Percentiles rank a stretch among this genome's conserved stretches.
phyloP scores from a whole-genome alignment of 2,113 vertebrate species.

The Turnix velox region DNA sequence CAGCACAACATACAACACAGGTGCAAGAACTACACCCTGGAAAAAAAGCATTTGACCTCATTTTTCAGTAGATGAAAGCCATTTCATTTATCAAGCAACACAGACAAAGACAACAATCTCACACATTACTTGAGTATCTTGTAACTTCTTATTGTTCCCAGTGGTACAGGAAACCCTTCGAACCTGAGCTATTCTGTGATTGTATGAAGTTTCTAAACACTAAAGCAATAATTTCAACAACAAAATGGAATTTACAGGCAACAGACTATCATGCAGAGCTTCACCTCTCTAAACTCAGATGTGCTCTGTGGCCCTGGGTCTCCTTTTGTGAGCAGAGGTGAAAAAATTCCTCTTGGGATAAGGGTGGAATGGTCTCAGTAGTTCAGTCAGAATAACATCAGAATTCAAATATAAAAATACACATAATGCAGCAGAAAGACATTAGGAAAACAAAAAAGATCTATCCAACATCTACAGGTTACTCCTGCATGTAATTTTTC shows the following conservation, averaged over 20 bases:
- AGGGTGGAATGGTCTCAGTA: background rate
- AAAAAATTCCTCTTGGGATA: background rate
- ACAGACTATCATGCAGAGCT: background rate
- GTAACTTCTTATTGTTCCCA: background rate
- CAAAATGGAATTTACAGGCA: background rate
- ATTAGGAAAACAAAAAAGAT: background rate
- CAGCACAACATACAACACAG: background rate
- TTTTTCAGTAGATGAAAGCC: background rate
- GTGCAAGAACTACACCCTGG: background rate
- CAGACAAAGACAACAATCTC: background rate
- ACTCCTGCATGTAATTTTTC: background rate
- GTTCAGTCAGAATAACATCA: background rate
- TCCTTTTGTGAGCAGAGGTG: background rate
- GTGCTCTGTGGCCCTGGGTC: background rate
- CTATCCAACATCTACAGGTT: background rate
- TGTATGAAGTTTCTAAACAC: background rate
- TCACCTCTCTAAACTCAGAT: background rate
- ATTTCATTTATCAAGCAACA: background rate
- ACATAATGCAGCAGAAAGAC: background rate
- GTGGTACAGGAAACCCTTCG: background rate
- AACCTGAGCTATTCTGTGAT: background rate
- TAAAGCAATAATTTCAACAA: background rate
- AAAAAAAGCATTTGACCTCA: background rate
- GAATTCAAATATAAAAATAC: background rate
- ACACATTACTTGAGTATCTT: background rate